These are phyloP conservation scores for Laticauda colubrina DNA, from an alignment of 2,113 vertebrate species.

Conservation along the genomic window DNA sequence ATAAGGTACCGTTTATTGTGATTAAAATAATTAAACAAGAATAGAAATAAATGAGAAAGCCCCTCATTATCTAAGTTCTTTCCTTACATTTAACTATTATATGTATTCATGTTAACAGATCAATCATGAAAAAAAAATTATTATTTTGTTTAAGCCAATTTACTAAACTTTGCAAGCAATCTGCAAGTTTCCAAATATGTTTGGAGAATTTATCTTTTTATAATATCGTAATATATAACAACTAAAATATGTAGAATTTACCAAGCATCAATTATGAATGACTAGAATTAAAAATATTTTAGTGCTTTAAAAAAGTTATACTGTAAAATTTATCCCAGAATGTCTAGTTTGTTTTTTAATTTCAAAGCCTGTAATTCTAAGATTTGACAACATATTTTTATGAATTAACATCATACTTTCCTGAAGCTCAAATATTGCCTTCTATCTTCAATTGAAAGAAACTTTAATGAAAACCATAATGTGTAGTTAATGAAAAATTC, in stretches of 20 bases:
- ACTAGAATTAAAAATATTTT: not conserved
- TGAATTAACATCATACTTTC: conserved; percentile 64
- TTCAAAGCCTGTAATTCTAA: not conserved
- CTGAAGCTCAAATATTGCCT: conserved; percentile 58
- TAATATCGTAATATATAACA: not conserved
- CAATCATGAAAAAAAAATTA: not conserved
- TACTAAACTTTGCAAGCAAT: not conserved
- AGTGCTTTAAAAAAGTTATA: conserved; percentile 20
- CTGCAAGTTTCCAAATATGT: not conserved
- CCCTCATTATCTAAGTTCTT: not conserved
- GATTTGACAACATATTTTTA: conserved; percentile 42
- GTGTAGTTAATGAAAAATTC: conserved; percentile 45
- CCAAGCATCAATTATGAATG: conserved; percentile 4
- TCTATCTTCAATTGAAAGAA: conserved; percentile 60
- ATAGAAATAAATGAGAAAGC: not conserved
- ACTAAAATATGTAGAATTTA: conserved; percentile 4
- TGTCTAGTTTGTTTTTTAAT: conserved; percentile 32
- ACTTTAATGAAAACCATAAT: conserved; percentile 55
- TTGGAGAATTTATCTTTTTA: not conserved
- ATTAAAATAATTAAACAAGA: not conserved
- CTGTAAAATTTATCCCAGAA: conserved; percentile 26
- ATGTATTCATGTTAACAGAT: not conserved
- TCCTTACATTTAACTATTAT: not conserved
- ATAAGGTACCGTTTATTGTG: not conserved
- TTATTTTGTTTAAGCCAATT: not conserved